A percentile compares a stretch with the other conserved stretches of the same genome.
Evolutionary conservation across 2,797 vertebrate genomes (phyloP).

Genomic region (Loriculus beryllinus): DNA sequence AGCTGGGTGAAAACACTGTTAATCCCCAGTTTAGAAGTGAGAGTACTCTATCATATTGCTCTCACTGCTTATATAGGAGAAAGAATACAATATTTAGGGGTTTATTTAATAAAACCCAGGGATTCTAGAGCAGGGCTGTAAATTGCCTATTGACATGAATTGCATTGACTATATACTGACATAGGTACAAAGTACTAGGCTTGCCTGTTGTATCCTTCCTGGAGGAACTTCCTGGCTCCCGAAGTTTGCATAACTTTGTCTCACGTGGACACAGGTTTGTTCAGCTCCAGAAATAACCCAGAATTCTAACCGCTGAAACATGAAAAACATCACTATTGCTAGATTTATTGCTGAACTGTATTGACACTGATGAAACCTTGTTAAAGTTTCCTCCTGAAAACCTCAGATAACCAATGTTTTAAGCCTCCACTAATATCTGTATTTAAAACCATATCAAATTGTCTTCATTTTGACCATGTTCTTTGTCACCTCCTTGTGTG

Average conservation of each 20-base stretch:
- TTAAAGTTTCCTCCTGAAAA: neutral
- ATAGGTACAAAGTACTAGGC: neutral
- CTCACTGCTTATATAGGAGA: neutral
- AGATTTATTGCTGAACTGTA: neutral
- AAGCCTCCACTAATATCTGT: neutral
- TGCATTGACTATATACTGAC: neutral
- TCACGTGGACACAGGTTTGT: fast-evolving
- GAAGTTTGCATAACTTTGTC: fast-evolving
- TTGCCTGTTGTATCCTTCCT: neutral
- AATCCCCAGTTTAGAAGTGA: neutral
- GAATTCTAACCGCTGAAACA: neutral
- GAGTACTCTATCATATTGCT: neutral
- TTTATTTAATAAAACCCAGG: neutral
- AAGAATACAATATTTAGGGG: neutral
- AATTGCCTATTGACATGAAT: neutral
- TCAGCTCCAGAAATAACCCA: neutral
- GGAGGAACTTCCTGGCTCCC: neutral
- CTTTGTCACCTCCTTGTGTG: neutral
- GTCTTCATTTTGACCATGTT: neutral
- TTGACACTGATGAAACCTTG: neutral
- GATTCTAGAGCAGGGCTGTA: neutral
- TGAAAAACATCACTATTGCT: neutral
- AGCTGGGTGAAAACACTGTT: neutral
- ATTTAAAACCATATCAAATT: neutral
- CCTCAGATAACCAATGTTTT: neutral